phyloP scores from a whole-genome alignment of 2,113 vertebrate genomes.

The Crotalus tigris region DNA sequence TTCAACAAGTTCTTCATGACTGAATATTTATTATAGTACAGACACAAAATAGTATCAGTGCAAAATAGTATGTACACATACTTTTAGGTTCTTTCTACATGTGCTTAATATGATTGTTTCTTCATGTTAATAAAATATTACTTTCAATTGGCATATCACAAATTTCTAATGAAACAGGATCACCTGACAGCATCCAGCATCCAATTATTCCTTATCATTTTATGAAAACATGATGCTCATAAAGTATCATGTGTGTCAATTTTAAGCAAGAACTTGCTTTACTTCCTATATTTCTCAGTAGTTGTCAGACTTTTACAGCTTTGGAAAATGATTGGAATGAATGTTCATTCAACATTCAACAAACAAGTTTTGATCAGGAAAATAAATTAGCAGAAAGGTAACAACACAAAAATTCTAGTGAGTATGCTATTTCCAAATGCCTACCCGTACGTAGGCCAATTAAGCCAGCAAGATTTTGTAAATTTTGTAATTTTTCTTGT shows the following conservation, averaged over 20 bases:
- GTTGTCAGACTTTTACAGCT: neutral
- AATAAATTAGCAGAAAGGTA: neutral
- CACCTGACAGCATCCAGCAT: neutral
- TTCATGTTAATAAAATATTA: neutral
- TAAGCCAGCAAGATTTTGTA: neutral
- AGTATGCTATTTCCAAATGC: neutral
- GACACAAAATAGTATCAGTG: neutral
- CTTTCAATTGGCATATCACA: neutral
- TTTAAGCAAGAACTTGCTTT: neutral
- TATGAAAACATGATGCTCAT: neutral
- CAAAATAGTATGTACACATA: neutral
- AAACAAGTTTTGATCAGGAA: neutral
- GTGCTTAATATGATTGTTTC: neutral
- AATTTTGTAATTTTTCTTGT: neutral
- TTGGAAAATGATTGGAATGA: neutral
- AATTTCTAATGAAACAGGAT: neutral
- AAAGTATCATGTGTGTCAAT: neutral
- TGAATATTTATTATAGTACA: neutral
- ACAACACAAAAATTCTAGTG: neutral
- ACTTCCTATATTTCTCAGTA: neutral
- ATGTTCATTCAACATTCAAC: no score
- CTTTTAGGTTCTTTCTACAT: neutral
- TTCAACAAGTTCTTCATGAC: neutral
- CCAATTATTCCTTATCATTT: neutral
- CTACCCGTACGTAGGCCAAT: neutral